phyloP scores from a whole-genome alignment of 2,888 invertebrate species.

The Ecdyonurus torrentis region DNA sequence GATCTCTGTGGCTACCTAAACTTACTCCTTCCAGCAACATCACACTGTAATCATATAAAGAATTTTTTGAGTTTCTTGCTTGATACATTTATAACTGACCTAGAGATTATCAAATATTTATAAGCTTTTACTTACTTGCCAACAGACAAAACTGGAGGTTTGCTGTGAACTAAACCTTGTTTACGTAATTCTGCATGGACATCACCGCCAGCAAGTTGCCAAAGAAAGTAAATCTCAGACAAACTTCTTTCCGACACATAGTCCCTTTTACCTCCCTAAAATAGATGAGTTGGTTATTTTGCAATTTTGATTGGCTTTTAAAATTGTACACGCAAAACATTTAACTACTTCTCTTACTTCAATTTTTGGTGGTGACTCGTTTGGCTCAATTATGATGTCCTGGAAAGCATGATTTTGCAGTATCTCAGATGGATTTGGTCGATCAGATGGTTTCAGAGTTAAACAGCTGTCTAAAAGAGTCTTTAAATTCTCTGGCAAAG shows the following conservation, averaged over 20 bases:
- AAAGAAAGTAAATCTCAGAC: constrained; percentile 79
- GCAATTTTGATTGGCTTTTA: too few species aligned
- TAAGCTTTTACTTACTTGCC: constrained; percentile 22
- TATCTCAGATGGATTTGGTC: neutral
- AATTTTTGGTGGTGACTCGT: neutral
- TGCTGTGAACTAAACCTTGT: constrained; percentile 75
- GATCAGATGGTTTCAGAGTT: neutral
- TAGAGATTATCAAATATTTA: constrained; percentile 10
- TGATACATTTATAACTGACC: constrained; percentile 17
- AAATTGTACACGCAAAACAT: too few species aligned
- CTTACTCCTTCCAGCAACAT: constrained; percentile 68
- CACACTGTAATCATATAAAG: too few species aligned
- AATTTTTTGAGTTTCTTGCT: too few species aligned
- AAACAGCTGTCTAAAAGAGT: neutral
- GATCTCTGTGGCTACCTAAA: constrained; percentile 62
- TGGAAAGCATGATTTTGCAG: neutral
- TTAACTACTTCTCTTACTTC: neutral
- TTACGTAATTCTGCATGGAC: constrained; percentile 77
- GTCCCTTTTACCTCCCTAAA: neutral
- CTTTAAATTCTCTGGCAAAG: neutral
- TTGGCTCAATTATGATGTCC: too few species aligned
- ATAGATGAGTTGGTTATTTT: too few species aligned
- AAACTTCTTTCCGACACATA: constrained; percentile 34
- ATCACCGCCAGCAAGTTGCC: constrained; percentile 93
- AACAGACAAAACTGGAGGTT: constrained; percentile 34